Percentiles rank a stretch among this genome's conserved stretches.
phyloP scores from a whole-genome alignment of 2,888 invertebrate genomes.

The Molorchus minor region DNA sequence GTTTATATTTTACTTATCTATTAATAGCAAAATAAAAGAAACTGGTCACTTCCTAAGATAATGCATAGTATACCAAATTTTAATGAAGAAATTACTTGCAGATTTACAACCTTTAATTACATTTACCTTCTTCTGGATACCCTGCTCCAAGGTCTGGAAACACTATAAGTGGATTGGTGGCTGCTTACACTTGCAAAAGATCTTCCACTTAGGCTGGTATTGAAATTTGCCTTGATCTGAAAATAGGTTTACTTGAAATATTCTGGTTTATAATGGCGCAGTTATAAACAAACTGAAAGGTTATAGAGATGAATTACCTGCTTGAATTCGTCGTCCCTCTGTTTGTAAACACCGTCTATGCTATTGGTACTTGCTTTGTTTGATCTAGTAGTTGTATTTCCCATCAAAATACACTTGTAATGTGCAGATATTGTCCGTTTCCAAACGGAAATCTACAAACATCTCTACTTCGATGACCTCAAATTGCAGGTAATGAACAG shows the following conservation, averaged over 20 bases:
- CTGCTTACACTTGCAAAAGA: constrained; percentile 69
- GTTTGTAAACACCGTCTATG: constrained; percentile 53
- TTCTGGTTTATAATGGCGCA: constrained; percentile 52
- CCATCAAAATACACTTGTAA: constrained; percentile 55
- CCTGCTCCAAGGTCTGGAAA: constrained; percentile 73
- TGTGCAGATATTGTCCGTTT: constrained; percentile 34
- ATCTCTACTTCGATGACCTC: constrained; percentile 55
- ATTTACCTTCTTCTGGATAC: constrained; percentile 72
- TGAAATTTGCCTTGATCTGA: constrained; percentile 69
- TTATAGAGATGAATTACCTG: constrained; percentile 51
- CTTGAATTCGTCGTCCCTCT: constrained; percentile 52
- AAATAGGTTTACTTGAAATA: constrained; percentile 27
- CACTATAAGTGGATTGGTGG: constrained; percentile 69
- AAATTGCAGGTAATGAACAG: constrained; percentile 53
- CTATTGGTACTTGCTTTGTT: constrained; percentile 49
- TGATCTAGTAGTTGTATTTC: constrained; percentile 56
- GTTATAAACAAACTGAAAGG: constrained; percentile 53
- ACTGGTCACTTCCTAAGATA: constrained; percentile 25
- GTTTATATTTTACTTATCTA: constrained; percentile 8
- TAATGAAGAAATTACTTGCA: constrained; percentile 15
- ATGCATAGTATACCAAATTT: constrained; percentile 4
- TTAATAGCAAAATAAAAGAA: neutral
- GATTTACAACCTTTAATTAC: constrained; percentile 8
- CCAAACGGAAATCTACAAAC: constrained; percentile 42
- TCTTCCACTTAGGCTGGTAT: constrained; percentile 69